Percentiles rank a stretch among this genome's conserved stretches.
Conservation (phyloP, 1,140 invertebrate species). For the Drosophila watanabei region DNA sequence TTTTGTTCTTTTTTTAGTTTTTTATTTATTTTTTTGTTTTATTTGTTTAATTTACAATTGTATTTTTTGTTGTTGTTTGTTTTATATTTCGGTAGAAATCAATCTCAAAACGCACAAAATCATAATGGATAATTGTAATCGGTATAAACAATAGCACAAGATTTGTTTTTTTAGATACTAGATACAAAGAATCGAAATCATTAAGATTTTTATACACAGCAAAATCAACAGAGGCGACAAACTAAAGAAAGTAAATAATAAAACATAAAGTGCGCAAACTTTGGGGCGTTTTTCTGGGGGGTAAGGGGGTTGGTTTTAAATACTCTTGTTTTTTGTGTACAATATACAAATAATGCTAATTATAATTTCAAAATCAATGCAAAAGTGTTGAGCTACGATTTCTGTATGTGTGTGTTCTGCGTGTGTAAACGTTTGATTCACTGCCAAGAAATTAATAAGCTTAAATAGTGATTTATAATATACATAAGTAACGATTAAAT, state of each 20-base stretch:
- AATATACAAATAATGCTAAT: slow-evolving; percentile 61
- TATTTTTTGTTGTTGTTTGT: slow-evolving; percentile 58
- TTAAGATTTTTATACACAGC: slow-evolving; percentile 44
- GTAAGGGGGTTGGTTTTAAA: slow-evolving; percentile 27
- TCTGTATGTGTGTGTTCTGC: slow-evolving; percentile 38
- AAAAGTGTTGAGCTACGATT: slow-evolving; percentile 49
- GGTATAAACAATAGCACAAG: slow-evolving; percentile 69
- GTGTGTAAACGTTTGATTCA: slow-evolving; percentile 57
- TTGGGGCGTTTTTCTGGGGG: slow-evolving; percentile 15
- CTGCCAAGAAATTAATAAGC: slow-evolving; percentile 72
- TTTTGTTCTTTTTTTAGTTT: slow-evolving; percentile 45
- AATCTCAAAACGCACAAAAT: slow-evolving; percentile 80
- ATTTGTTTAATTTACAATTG: slow-evolving; percentile 70
- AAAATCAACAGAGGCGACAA: slow-evolving; percentile 45
- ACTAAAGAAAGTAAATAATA: not conserved
- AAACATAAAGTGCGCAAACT: slow-evolving; percentile 53
- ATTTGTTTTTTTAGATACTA: slow-evolving; percentile 43
- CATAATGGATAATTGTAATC: slow-evolving; percentile 60
- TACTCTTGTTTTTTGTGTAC: slow-evolving; percentile 45
- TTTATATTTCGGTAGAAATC: slow-evolving; percentile 70
- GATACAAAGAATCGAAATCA: slow-evolving; percentile 57
- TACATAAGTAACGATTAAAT: slow-evolving; percentile 82
- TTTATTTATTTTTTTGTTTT: slow-evolving; percentile 42
- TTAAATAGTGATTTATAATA: slow-evolving; percentile 79
- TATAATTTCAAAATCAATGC: slow-evolving; percentile 57